Percentiles rank a stretch among this genome's conserved stretches.
Evolutionary conservation across 1,140 invertebrate species (phyloP).

Genomic region (Pinna nobilis): DNA sequence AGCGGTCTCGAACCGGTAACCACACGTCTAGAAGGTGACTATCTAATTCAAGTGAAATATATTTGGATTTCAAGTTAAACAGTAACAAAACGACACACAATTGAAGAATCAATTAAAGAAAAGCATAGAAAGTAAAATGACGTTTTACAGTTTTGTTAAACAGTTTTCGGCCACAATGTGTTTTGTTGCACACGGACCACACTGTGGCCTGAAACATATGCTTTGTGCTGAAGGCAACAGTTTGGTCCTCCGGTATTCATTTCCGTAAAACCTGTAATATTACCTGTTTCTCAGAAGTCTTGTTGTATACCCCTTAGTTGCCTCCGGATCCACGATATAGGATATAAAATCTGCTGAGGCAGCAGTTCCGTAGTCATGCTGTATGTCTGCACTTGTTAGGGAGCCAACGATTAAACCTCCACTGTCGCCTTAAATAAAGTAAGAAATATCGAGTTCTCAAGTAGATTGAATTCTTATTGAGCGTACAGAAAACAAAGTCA

Average conservation of each 20-base stretch:
- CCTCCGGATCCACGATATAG: slow-evolving; percentile 23
- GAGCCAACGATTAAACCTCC: slow-evolving; percentile 16
- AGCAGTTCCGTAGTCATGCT: slow-evolving; percentile 20
- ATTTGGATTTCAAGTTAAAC: too few species aligned
- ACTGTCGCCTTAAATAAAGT: neutral
- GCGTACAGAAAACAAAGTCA: too few species aligned
- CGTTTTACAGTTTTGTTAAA: neutral
- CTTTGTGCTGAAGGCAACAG: neutral
- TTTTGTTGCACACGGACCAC: neutral
- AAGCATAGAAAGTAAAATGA: too few species aligned
- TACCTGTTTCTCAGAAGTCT: slow-evolving; percentile 26
- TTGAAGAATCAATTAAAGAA: too few species aligned
- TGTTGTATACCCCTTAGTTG: slow-evolving; percentile 7
- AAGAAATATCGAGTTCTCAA: too few species aligned
- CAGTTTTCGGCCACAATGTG: neutral
- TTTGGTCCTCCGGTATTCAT: too few species aligned
- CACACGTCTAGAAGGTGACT: too few species aligned
- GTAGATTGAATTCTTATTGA: too few species aligned
- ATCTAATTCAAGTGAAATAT: too few species aligned
- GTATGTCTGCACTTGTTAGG: slow-evolving; percentile 13
- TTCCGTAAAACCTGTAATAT: neutral
- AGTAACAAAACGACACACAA: too few species aligned
- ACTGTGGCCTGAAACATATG: neutral
- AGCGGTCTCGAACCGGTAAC: too few species aligned
- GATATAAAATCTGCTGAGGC: slow-evolving; percentile 21